Evolutionary conservation across 2,888 invertebrate genomes (phyloP).

Genomic region (Gandaritis pyraliata): DNA sequence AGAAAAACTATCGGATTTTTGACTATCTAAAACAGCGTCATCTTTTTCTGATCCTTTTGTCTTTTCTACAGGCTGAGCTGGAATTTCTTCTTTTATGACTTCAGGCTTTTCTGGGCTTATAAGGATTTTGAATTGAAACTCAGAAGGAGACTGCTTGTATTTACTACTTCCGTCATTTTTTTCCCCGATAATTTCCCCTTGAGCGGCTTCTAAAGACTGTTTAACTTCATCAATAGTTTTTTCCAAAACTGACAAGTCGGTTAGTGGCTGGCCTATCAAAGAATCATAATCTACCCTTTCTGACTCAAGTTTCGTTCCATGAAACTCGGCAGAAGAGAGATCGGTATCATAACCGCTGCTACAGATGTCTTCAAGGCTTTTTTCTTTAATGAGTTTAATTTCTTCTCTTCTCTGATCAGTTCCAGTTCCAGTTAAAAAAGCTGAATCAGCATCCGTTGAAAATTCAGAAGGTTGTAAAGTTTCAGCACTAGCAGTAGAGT

Average conservation of each 20-base stretch:
- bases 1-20: constrained; percentile 72
- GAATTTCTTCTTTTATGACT: constrained; percentile 85
- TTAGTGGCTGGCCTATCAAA: constrained; percentile 77
- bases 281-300: constrained; percentile 80
- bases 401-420: constrained; percentile 77
- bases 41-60: constrained; percentile 53
- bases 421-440: constrained; percentile 77
- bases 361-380: constrained; percentile 86
- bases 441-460: constrained; percentile 81
- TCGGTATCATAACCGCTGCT: constrained; percentile 88
- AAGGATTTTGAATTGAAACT: constrained; percentile 88
- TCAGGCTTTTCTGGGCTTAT: constrained; percentile 83
- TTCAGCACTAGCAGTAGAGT: constrained; percentile 81
- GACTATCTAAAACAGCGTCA: constrained; percentile 59
- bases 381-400: constrained; percentile 76
- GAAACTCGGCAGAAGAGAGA: constrained; percentile 86
- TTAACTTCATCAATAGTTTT: constrained; percentile 89
- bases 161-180: constrained; percentile 86
- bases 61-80: constrained; percentile 74
- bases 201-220: constrained; percentile 88
- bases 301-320: constrained; percentile 80
- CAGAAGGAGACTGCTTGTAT: constrained; percentile 89
- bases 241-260: constrained; percentile 85
- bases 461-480: constrained; percentile 81
- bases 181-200: constrained; percentile 87